Base-by-base conservation (phyloP, 2,797 vertebrate species). In the Pitangus sulphuratus region DNA sequence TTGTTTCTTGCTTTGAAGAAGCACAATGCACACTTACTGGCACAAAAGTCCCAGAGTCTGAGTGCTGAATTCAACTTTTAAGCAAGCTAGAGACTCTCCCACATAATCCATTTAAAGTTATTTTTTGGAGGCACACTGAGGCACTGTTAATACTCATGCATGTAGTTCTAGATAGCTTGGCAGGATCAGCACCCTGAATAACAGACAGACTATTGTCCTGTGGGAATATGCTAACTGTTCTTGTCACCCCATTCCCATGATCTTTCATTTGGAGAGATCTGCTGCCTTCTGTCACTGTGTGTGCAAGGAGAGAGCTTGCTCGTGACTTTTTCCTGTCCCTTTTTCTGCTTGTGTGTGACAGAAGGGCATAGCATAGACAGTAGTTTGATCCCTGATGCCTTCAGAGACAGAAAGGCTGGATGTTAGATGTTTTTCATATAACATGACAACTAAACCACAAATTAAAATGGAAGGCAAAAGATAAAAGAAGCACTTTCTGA, bases 161-260 rank as follows among this genome's bases (percentile, higher is more conserved):
- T 12, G 26, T 62, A 50, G 42, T 80, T 84, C 57, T 74, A 92
- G 57, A 53, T 40, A 91, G 61, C 37, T 77, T 84, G 83, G 80
- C 86, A 91, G 75, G 50, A 92, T 87, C 84, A 57, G 71, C 58
- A 89, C 58, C 12, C 20, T 12, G 14, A 90, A 20, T 68, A 90
- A 93, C 58, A 89, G 75, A 62, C 79, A 72, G 76, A 62, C 68
- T 62, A 64, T 24, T 84, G 79, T 66, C 76, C 92, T 87, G 57
- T 54, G 84, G 71, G 81, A 95, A 95, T 86, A 90, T 47, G 66
- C 64, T 93, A 76, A 84, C 89, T 77, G 37, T 79, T 92, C 40
- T 60, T 76, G 66, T 89, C 84, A 91, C 51, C 18, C 51, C 18
- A 31, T 62, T 95, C 90, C 75, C 66, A 31, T 56, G 40, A 65